These are phyloP conservation scores for Tetranychus cinnabarinus DNA, from an alignment of 1,140 invertebrate genomes.

Conservation along the genomic window DNA sequence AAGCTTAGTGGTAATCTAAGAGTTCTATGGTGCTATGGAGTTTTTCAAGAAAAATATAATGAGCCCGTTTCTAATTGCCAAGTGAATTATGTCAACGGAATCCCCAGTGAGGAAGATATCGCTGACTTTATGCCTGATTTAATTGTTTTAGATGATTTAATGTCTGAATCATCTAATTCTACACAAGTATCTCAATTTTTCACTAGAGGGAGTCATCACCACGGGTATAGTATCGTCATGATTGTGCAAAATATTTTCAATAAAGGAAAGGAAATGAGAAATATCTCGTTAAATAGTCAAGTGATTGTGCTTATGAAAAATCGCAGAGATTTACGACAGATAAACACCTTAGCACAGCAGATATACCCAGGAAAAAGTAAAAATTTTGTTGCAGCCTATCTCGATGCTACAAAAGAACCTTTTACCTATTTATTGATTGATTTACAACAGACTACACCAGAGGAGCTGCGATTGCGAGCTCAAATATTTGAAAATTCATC, in stretches of 20 bases:
- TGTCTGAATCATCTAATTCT: too few relatives aligned
- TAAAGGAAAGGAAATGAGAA: constrained; percentile 4
- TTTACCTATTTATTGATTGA: neutral
- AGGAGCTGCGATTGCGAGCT: too few relatives aligned
- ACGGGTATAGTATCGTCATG: too few relatives aligned
- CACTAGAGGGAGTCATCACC: too few relatives aligned
- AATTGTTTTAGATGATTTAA: too few relatives aligned
- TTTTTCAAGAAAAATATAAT: neutral
- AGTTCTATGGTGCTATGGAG: neutral
- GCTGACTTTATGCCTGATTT: too few relatives aligned
- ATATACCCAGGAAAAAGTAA: neutral
- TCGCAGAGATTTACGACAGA: constrained; percentile 18
- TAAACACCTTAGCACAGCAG: constrained; percentile 4
- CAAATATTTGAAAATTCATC: neutral
- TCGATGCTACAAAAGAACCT: neutral
- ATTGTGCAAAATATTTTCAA: constrained; percentile 5
- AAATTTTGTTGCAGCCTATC: neutral
- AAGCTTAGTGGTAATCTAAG: neutral
- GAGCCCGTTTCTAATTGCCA: too few relatives aligned
- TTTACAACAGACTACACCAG: too few relatives aligned
- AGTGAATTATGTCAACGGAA: too few relatives aligned
- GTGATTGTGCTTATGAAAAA: constrained; percentile 3
- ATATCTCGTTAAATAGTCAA: neutral
- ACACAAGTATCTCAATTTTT: too few relatives aligned
- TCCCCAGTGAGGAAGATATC: too few relatives aligned